These are phyloP conservation scores for Myoxocephalus aenaeus DNA, from an alignment of 2,797 vertebrate genomes.

Conservation along the genomic window DNA sequence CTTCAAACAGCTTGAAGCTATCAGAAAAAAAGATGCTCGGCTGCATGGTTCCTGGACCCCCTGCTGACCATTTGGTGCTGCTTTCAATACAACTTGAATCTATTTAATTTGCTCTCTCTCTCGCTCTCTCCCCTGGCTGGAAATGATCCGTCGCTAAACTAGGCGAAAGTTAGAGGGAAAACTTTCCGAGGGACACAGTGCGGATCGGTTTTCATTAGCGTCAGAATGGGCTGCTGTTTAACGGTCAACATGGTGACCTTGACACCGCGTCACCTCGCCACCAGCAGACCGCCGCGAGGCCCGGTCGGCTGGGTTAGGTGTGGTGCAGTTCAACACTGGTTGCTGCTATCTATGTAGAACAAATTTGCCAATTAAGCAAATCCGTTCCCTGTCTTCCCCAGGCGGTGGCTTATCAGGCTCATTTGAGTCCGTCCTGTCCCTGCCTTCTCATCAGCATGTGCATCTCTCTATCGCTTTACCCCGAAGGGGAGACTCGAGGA, in stretches of 20 bases:
- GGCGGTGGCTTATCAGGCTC: conserved; percentile 80
- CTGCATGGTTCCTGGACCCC: conserved; percentile 21
- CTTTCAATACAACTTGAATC: conserved; percentile 26
- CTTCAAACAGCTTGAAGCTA: conserved; percentile 48
- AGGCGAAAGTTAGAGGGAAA: conserved; percentile 6
- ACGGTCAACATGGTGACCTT: conserved; percentile 50
- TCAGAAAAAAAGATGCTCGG: conserved; percentile 20
- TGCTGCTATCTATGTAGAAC: conserved; percentile 77
- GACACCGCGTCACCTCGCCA: conserved; percentile 3
- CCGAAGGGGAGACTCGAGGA: conserved; percentile 66
- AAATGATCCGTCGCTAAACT: conserved; percentile 18
- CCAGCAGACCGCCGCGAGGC: conserved; percentile 8
- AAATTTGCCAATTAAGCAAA: conserved; percentile 90
- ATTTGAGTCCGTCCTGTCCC: conserved; percentile 84
- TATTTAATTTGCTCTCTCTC: conserved; percentile 22
- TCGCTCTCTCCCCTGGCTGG: not conserved
- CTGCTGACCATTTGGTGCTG: conserved; percentile 45
- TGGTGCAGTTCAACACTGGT: conserved; percentile 47
- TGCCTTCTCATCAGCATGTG: conserved; percentile 80
- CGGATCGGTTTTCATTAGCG: conserved; percentile 17
- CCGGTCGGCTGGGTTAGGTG: conserved; percentile 23
- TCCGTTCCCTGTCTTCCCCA: conserved; percentile 79
- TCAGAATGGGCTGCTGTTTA: conserved; percentile 16
- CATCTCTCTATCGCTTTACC: conserved; percentile 81
- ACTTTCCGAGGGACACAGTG: conserved; percentile 12